Evolutionary conservation across 2,888 invertebrate genomes (phyloP), one percentile per base, ranked within the genome.

Genomic region (Eremobia ochroleuca): DNA sequence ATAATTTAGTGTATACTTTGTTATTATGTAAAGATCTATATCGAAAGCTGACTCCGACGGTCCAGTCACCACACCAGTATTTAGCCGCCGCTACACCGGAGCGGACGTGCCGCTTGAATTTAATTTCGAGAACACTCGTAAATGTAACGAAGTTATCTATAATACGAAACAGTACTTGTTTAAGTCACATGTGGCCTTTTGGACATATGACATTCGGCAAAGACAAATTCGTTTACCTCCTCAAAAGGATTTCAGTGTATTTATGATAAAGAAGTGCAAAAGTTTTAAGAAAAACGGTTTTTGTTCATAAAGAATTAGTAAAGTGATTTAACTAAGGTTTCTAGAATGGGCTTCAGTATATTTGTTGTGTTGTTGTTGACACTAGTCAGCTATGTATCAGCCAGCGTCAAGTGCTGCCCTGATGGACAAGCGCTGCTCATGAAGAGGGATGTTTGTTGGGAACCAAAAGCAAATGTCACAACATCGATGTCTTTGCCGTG

Each of bases 371-470:
- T 70, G 13, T 28, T 77, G 11, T 21, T 70, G 34, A 67, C 72
- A 52, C 34, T 65, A 4, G 31, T 68, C 21, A 46, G 31, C 11
- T 72, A 62, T 74, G 83, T 81, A 40, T 65, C 65, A n/a, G 77
- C 76, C 21, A 74, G 65, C 18, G 73, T 52, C 4, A 64, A 75
- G 1, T 93, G 93, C 70, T 93, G 93, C 64, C 83, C 88, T 0
- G 61, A 77, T 0, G 86, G 85, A 3, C 79, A 88, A 58, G 88
- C 80, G 1, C 11, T 91, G 9, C 73, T 90, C 3, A 64, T 40
- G 31, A 88, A 61, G 52, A 81, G 34, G 21, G 84, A 87, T 5
- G 73, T 77, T 0, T 94, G 94, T 68, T 93, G 92, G 92, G 85
- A 92, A 3, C 90, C 90, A 0, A 76, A 62, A n/a, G 37, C 79